A percentile compares a stretch with the other conserved stretches of the same genome.
Conservation (phyloP, 2,113 vertebrate species). For the Burhinus oedicnemus region DNA sequence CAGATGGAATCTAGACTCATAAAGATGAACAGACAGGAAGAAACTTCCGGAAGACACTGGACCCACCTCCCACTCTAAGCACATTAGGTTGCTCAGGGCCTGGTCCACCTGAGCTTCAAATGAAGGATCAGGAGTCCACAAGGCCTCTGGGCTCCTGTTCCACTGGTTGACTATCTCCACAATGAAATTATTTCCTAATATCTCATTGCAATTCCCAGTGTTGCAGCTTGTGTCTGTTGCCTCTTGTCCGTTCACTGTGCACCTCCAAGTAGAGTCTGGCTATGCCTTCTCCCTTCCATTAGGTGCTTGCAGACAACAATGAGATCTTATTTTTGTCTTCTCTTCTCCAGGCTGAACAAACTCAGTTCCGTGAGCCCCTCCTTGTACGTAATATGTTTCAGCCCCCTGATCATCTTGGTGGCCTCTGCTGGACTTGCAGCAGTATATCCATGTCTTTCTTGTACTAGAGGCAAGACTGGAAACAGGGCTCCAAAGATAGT, state of each 20-base stretch:
- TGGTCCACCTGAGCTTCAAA: not conserved
- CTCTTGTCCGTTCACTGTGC: not conserved
- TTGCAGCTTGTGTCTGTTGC: not conserved
- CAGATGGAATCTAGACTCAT: not conserved
- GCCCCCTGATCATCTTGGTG: not conserved
- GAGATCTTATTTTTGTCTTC: not conserved
- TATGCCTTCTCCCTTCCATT: not conserved
- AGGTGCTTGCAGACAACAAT: not conserved
- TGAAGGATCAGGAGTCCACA: not conserved
- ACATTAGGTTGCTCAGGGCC: not conserved
- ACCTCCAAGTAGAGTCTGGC: not conserved
- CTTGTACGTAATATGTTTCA: not conserved
- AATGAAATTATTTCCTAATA: not conserved
- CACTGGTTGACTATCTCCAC: not conserved
- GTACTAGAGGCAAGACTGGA: not conserved
- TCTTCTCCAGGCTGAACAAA: not conserved
- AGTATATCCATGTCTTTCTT: not conserved
- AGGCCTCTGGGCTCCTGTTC: not conserved
- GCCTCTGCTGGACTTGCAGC: not conserved
- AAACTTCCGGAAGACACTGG: not conserved
- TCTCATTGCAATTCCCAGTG: not conserved
- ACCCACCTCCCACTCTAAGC: not conserved
- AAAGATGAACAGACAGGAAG: not conserved
- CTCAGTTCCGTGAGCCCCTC: not conserved
- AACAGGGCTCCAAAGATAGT: not conserved